These are phyloP conservation scores for Argentina silus DNA, from an alignment of 2,797 vertebrate genomes.

Conservation along the genomic window DNA sequence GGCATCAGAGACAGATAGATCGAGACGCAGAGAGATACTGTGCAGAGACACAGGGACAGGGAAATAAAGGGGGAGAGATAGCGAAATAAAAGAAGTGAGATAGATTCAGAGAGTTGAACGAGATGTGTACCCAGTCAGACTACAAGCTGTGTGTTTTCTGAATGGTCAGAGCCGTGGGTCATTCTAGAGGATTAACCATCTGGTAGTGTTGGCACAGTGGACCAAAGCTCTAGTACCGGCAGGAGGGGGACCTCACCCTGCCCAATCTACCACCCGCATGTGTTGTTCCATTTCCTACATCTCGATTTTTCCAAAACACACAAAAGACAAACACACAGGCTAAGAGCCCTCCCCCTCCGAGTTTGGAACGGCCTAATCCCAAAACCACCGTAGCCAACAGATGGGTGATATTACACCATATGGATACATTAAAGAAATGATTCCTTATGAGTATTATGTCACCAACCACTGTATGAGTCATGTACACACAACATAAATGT, in stretches of 20 bases:
- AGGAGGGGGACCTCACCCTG: background rate
- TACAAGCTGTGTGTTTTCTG: background rate
- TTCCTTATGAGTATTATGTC: constrained; percentile 58
- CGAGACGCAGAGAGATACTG: no score
- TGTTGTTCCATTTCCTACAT: background rate
- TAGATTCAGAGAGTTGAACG: no score
- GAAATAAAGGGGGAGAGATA: no score
- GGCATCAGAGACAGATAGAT: no score
- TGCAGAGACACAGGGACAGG: no score
- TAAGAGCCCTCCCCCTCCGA: constrained; percentile 18
- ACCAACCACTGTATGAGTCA: constrained; percentile 47
- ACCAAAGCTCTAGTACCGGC: background rate
- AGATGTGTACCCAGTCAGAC: no score
- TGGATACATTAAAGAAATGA: constrained; percentile 62
- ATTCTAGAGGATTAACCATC: background rate
- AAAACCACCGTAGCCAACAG: constrained; percentile 56
- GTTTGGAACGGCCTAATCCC: background rate
- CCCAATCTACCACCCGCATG: constrained; percentile 1
- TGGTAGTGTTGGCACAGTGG: constrained; percentile 1
- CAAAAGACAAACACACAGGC: constrained; percentile 22
- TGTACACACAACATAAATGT: constrained; percentile 42
- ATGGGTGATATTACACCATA: constrained; percentile 71
- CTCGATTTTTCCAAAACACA: constrained; percentile 9
- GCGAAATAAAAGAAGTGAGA: no score
- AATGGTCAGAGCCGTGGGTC: background rate